Evolutionary conservation across 2,888 invertebrate genomes (phyloP), one percentile per base, ranked within the genome.

Genomic region (Sarcophaga rosellei): DNA sequence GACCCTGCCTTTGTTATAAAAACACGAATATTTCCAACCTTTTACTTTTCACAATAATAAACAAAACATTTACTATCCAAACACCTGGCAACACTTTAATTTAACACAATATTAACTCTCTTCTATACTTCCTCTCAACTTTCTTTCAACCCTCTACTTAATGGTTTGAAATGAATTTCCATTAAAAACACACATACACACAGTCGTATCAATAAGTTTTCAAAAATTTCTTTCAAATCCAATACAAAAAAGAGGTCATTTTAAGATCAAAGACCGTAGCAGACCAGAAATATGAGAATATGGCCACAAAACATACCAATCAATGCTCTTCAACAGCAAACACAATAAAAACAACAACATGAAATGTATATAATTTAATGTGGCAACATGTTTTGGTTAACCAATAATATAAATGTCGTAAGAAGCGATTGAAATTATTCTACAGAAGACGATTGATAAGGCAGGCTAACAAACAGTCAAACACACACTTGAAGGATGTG

Each of bases 311-410:
- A 25, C 25, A 47, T 61, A 76, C 23, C 61, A 44, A 77, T 3
- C 69, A 70, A 70, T 20, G 4, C 53, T 15, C 17, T 53, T 53
- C 17, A 25, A 25, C 3, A 25, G 23, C 23, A 23, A 23, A 23
- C 3, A 23, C 23, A 23, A 23, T 23, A 35, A 35, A 8, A 35
- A 35, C 8, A 35, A 63, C 45, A 80, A 82, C 70, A 45, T 47
- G 65, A 63, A 77, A 65, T 23, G 11, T 73, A 53, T 35, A 35
- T 72, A 82, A 70, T 59, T 75, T 68, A 80, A 86, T 83, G 78
- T 66, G 57, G 75, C 78, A 81, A 62, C 75, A 82, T 86, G 62
- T 82, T 57, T 68, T 79, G 85, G 79, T 80, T 83, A 83, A 86
- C 82, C 78, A 79, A 72, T 85, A 82, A 82, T 61, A 82, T 72